A percentile compares a stretch with the other conserved stretches of the same genome.
phyloP scores from a whole-genome alignment of 2,797 vertebrate genomes.

The Halcyon badia region DNA sequence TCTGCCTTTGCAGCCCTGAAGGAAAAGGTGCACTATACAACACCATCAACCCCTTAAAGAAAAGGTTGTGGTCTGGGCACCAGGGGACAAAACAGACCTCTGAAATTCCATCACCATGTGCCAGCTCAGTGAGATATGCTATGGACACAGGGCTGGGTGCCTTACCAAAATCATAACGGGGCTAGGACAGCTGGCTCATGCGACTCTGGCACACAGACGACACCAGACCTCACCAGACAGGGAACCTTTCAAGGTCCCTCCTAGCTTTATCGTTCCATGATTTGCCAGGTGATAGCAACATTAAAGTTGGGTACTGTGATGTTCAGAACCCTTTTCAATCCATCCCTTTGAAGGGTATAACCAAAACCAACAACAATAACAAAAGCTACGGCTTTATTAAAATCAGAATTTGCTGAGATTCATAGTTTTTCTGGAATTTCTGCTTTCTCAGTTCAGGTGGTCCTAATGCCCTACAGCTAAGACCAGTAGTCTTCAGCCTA shows the following conservation, averaged over 20 bases:
- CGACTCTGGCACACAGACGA: fast-evolving
- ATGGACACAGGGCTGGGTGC: not conserved
- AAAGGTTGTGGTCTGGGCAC: not conserved
- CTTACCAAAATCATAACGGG: not conserved
- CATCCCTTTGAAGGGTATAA: not conserved
- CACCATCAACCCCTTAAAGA: not conserved
- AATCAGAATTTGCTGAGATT: not conserved
- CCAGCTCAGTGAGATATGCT: fast-evolving
- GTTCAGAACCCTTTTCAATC: not conserved
- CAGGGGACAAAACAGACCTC: not conserved
- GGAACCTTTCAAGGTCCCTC: not conserved
- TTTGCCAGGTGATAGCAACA: not conserved
- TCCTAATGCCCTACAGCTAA: not conserved
- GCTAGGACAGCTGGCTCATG: not conserved
- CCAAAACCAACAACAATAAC: not conserved
- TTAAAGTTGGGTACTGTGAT: not conserved
- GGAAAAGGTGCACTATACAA: fast-evolving
- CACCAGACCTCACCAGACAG: not conserved
- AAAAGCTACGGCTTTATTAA: not conserved
- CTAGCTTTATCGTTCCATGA: not conserved
- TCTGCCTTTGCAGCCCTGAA: not conserved
- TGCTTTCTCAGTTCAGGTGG: not conserved
- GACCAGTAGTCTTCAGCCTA: not conserved
- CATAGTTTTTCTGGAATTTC: not conserved
- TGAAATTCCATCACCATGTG: not conserved